A percentile compares a stretch with the other conserved stretches of the same genome.
Evolutionary conservation across 2,888 invertebrate genomes (phyloP).

Genomic region (Polyploca ridens): DNA sequence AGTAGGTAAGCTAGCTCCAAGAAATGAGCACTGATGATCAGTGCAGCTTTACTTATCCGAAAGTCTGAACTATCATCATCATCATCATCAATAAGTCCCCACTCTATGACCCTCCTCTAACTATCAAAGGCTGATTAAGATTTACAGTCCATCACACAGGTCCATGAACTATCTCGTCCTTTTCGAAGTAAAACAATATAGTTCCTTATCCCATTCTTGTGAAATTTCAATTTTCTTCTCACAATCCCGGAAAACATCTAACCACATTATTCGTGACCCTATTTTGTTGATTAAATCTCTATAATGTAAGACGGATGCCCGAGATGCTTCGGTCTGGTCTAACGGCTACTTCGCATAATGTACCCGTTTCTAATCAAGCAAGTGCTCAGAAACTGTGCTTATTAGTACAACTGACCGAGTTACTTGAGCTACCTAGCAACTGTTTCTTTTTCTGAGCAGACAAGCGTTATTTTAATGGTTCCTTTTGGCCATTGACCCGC

Average conservation of each 20-base stretch:
- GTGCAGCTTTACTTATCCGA: no score
- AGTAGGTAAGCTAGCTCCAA: no score
- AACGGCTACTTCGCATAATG: constrained; percentile 66
- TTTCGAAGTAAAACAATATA: no score
- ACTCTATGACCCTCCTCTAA: no score
- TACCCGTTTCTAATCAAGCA: constrained; percentile 62
- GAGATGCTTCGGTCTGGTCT: constrained; percentile 27
- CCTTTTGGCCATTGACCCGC: no score
- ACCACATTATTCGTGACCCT: constrained; percentile 17
- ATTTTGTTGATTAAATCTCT: constrained; percentile 45
- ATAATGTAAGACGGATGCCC: constrained; percentile 40
- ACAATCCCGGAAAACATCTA: background rate
- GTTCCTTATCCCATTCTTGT: background rate
- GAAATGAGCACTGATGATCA: no score
- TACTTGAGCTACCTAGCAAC: constrained; percentile 18
- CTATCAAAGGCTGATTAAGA: no score
- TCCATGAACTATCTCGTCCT: no score
- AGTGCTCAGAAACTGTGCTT: constrained; percentile 58
- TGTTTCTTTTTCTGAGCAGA: constrained; percentile 26
- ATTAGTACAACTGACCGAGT: constrained; percentile 38
- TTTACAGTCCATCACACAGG: no score
- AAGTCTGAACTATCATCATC: no score
- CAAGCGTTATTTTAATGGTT: constrained; percentile 21
- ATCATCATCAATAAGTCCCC: no score
- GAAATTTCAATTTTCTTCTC: background rate